Evolutionary conservation across 2,113 vertebrate genomes (phyloP).

Genomic region (Nibea coibor): DNA sequence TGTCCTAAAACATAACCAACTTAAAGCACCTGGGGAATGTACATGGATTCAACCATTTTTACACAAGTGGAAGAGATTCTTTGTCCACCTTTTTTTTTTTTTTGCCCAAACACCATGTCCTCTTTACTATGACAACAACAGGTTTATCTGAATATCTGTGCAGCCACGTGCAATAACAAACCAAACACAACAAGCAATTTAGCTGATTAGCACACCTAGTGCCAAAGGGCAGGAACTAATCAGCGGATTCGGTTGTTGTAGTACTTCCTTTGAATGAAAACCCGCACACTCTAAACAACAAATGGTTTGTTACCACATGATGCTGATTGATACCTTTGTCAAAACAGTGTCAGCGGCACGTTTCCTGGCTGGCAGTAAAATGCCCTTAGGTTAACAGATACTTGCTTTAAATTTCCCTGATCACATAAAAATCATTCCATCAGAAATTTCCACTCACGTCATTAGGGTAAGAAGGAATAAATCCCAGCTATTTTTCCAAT

Average conservation of each 20-base stretch:
- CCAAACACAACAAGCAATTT: slow-evolving; percentile 1
- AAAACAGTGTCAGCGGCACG: neutral
- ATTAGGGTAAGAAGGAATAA: slow-evolving; percentile 82
- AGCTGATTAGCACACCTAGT: slow-evolving; percentile 9
- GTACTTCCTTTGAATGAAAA: slow-evolving; percentile 5
- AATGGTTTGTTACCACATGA: neutral
- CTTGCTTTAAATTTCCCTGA: slow-evolving; percentile 36
- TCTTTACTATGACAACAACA: neutral
- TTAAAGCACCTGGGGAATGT: neutral
- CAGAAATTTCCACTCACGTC: slow-evolving; percentile 71
- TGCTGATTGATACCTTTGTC: slow-evolving; percentile 18
- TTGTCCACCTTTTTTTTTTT: neutral
- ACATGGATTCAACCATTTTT: neutral
- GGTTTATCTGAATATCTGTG: neutral
- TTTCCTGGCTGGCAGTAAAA: neutral
- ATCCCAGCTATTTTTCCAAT: slow-evolving; percentile 82
- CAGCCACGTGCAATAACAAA: neutral
- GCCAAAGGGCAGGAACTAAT: slow-evolving; percentile 23
- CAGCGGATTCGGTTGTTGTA: neutral
- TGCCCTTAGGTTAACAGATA: slow-evolving; percentile 31
- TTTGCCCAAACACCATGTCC: neutral
- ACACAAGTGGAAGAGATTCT: neutral
- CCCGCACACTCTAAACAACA: neutral
- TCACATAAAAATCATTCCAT: slow-evolving; percentile 46
- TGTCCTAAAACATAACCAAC: neutral